These are phyloP conservation scores for Cyanoramphus novaezelandiae DNA, from an alignment of 2,113 vertebrate genomes.

Conservation along the genomic window DNA sequence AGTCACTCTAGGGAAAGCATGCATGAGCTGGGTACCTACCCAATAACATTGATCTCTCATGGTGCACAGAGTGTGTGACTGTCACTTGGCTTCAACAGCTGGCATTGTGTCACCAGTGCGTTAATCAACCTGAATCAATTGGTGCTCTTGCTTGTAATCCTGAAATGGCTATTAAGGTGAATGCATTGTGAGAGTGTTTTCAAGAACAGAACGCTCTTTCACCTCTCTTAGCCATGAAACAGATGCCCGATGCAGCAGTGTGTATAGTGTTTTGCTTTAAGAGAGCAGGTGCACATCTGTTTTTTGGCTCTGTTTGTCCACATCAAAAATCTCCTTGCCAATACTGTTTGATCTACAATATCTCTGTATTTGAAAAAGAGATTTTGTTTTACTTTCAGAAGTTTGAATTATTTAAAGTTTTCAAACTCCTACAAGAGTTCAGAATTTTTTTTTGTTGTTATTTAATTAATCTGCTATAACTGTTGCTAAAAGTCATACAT, in stretches of 20 bases:
- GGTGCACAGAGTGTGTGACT: neutral
- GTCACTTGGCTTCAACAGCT: neutral
- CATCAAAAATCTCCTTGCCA: constrained; percentile 26
- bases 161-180: neutral
- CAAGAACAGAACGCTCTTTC: neutral
- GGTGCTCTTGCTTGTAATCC: neutral
- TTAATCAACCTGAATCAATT: neutral
- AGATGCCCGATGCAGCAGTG: neutral
- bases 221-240: neutral
- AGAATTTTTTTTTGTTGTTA: neutral
- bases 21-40: neutral
- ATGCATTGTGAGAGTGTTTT: neutral
- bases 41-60: neutral
- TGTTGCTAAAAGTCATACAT: neutral
- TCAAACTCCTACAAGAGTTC: neutral
- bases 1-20: neutral
- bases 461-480: neutral
- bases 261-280: neutral
- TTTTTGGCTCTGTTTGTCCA: constrained; percentile 14
- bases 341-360: constrained; percentile 14
- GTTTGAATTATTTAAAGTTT: neutral
- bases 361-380: constrained; percentile 15
- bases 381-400: neutral
- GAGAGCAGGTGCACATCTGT: neutral
- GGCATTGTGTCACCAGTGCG: neutral